Evolutionary conservation across 2,113 vertebrate species (phyloP).

Genomic region (Anguilla rostrata): DNA sequence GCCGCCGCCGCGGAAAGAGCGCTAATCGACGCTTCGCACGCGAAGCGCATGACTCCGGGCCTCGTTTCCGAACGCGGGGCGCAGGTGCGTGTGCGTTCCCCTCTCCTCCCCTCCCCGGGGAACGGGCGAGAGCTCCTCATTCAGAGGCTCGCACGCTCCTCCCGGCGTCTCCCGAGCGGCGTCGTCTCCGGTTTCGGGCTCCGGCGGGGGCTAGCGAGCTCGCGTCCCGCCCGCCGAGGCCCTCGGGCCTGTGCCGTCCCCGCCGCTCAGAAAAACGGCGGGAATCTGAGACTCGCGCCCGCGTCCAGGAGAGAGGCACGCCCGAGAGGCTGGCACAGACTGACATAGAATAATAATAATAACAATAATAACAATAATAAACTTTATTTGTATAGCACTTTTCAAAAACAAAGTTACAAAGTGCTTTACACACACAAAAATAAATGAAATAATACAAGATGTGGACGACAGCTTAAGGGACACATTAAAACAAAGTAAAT

Average conservation of each 20-base stretch:
- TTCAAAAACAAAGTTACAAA: too few species aligned
- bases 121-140: not conserved
- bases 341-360: too few species aligned
- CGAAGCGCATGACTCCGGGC: not conserved
- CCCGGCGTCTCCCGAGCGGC: not conserved
- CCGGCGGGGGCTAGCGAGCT: not conserved
- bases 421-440: too few species aligned
- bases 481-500: too few species aligned
- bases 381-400: too few species aligned
- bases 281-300: slow-evolving; percentile 46
- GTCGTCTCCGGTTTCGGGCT: not conserved
- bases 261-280: slow-evolving; percentile 38
- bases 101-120: not conserved
- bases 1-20: too few species aligned
- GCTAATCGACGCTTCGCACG: not conserved
- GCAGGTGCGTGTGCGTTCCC: not conserved
- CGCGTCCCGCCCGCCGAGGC: not conserved
- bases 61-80: not conserved
- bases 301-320: not conserved
- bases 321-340: not conserved
- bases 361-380: too few species aligned
- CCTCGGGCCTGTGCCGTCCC: not conserved
- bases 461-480: too few species aligned
- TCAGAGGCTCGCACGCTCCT: not conserved
- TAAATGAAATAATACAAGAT: too few species aligned